Evolutionary conservation across 2,888 invertebrate genomes (phyloP), one percentile per base, ranked within the genome.

Genomic region (Aethes cnicana): DNA sequence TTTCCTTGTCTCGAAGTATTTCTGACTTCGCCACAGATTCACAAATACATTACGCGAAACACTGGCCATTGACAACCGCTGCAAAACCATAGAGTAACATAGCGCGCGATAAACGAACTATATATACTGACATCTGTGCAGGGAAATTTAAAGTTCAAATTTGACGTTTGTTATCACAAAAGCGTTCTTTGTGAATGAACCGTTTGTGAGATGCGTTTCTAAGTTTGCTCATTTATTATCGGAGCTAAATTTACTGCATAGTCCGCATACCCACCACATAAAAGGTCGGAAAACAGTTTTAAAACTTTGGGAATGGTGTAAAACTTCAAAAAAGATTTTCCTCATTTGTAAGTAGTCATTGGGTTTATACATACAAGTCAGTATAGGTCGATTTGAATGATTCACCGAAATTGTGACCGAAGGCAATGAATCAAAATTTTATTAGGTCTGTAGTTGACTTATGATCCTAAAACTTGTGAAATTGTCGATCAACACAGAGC

Each of bases 151-250:
- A 37, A 30, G 50, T 50, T 12, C 17, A 36, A 3, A 20, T 37
- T 43, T 12, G 35, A 50, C 32, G 39, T 43, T 50, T 30, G 21
- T 12, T n/a, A 28, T 9, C 14, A 37, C 17, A 36, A 44, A 50
- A 30, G 42, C 44, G 23, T 33, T 56, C 61, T 57, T 58, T 54
- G 53, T 69, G 69, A 69, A 69, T 68, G 66, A 59, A 57, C 57
- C 49, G 56, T 52, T 56, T 62, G 58, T 53, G 50, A 59, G 16
- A 43, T 43, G 43, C 42, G 20, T 35, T 33, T 36, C 8, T 39
- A 43, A 50, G 50, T 44, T 50, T 30, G 36, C 50, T 37, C 50
- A 37, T 37, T 50, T 36, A 50, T 43, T 42, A 49, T 42, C 9
- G 20, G 16, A 42, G 42, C 35, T 50, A 37, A 50, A 50, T 37